Evolutionary conservation across 2,888 invertebrate species (phyloP).

Genomic region (Eristalis tenax): DNA sequence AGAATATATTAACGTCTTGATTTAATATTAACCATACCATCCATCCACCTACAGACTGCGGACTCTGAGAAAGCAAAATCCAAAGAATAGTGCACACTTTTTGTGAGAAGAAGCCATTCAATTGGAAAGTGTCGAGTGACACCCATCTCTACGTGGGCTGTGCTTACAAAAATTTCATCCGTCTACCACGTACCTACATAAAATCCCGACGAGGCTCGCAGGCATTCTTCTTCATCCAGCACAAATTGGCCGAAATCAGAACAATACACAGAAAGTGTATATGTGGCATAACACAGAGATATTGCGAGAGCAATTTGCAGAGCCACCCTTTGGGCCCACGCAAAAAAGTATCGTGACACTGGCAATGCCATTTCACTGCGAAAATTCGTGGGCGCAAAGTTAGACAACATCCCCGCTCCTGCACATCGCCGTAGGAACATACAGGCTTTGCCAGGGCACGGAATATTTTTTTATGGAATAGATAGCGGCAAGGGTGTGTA

Average conservation of each 20-base stretch:
- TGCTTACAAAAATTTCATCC: neutral
- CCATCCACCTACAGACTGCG: neutral
- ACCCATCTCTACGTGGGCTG: neutral
- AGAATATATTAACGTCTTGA: neutral
- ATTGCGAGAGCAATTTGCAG: neutral
- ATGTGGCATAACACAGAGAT: neutral
- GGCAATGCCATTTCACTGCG: neutral
- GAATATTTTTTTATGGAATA: constrained; percentile 3
- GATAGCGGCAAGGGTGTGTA: constrained; percentile 31
- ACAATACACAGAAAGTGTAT: neutral
- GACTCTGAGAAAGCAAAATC: neutral
- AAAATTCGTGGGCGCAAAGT: constrained; percentile 47
- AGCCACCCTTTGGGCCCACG: neutral
- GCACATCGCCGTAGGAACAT: too few relatives aligned
- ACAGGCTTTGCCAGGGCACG: constrained; percentile 6
- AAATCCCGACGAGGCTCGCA: neutral
- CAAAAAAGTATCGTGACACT: neutral
- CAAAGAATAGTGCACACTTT: neutral
- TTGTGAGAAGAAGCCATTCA: neutral
- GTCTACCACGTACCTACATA: neutral
- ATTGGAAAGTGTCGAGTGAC: neutral
- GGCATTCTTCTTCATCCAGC: neutral
- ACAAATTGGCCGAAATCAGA: neutral
- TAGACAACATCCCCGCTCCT: neutral
- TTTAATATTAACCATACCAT: neutral